Conservation (phyloP, 2,797 vertebrate genomes). For the Coluber constrictor region DNA sequence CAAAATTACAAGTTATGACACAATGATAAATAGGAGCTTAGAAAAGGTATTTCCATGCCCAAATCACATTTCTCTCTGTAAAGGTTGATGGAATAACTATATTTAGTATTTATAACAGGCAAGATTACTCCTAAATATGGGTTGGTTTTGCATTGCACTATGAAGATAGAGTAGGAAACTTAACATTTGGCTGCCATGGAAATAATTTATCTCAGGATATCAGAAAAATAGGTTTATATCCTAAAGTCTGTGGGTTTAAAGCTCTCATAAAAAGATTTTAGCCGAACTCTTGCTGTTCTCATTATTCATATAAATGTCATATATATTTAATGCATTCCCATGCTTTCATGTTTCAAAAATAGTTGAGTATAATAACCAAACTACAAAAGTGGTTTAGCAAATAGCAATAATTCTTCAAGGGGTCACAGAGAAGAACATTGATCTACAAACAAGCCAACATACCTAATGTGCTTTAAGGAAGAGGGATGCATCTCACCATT, state of each 20-base stretch:
- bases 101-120: neutral
- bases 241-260: neutral
- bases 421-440: neutral
- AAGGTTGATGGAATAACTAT: neutral
- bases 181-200: neutral
- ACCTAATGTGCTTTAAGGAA: neutral
- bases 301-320: conserved; percentile 37
- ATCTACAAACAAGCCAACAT: neutral
- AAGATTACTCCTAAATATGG: neutral
- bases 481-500: neutral
- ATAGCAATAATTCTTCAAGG: neutral
- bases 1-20: neutral
- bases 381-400: neutral
- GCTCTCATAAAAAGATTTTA: conserved; percentile 8
- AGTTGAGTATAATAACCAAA: conserved; percentile 9
- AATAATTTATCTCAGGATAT: neutral
- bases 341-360: conserved; percentile 26
- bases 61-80: neutral
- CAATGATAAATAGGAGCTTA: neutral
- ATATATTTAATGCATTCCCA: conserved; percentile 15
- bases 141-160: neutral
- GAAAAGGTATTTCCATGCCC: neutral
- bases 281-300: neutral
- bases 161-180: neutral
- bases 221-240: neutral